Percentiles rank a stretch among this genome's conserved stretches.
phyloP scores from a whole-genome alignment of 2,888 invertebrate species.

The Lasioglossum figueresi region DNA sequence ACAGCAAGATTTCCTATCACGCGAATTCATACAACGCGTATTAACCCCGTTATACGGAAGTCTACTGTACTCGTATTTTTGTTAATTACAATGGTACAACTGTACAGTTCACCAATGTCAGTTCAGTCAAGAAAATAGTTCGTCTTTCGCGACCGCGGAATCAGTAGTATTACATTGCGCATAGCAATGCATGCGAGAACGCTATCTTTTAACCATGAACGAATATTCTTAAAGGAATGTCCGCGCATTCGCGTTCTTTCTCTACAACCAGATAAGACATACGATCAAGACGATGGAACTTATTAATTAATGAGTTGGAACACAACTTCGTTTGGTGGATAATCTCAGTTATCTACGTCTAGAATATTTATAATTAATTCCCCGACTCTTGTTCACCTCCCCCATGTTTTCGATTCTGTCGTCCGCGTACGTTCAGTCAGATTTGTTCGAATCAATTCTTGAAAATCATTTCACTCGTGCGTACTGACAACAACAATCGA shows the following conservation, averaged over 20 bases:
- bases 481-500: background rate
- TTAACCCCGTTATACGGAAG: background rate
- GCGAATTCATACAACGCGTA: background rate
- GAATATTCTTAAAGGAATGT: conserved; percentile 46
- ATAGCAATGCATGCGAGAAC: background rate
- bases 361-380: conserved; percentile 60
- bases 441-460: conserved; percentile 6
- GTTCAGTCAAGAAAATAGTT: conserved; percentile 47
- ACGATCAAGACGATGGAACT: conserved; percentile 6
- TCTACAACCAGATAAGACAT: conserved; percentile 8
- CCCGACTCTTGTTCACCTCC: background rate
- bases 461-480: conserved; percentile 27
- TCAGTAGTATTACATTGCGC: conserved; percentile 15
- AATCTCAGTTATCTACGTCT: conserved; percentile 78
- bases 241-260: background rate
- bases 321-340: conserved; percentile 81
- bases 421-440: conserved; percentile 8
- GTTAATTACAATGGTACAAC: conserved; percentile 22
- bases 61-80: conserved; percentile 7
- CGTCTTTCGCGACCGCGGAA: conserved; percentile 28
- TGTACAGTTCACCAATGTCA: conserved; percentile 32
- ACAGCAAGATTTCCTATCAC: background rate
- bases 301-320: conserved; percentile 68
- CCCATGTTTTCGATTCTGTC: conserved; percentile 10
- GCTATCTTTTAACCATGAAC: background rate